Evolutionary conservation across 2,797 vertebrate genomes (phyloP), one percentile per base, ranked within the genome.

Genomic region (Lepilemur ruficaudatus): DNA sequence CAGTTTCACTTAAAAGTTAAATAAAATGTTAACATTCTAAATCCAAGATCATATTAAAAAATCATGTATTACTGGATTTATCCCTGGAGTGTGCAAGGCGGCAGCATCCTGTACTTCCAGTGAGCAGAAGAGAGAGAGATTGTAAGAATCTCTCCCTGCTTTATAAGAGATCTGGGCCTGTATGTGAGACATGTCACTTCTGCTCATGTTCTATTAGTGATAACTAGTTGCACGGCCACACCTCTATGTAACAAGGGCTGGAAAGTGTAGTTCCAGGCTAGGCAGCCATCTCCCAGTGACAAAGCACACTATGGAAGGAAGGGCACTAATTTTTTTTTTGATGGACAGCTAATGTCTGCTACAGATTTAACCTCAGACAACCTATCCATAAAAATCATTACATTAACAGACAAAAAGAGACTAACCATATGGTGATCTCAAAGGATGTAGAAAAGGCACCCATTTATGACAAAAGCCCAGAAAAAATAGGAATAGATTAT

Each of bases 1-100:
- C 57, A 78, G 67, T 88, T 93, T 89, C 57, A 76, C 15, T 73
- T 88, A 73, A 94, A 82, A 73, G 46, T 63, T 85, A 85, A 84
- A 91, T 80, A 81, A 57, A 91, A 75, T 38, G n/a, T 76, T 87
- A 72, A 57, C 59, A 23, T 78, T 72, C 59, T 59, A 91, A 94
- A 84, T 76, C 70, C 9, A 65, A 48, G 11, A 43, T 87, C 15
- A 7, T 70, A 46, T 88, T 85, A 76, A 76, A 80, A 92, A 82
- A 48, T 81, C 9, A 28, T 35, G 15, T 15, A 12, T 52, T 3
- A 7, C n/a, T 69, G 41, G 55, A 48, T 82, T 73, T 95, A 48
- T 93, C 7, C 38, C 57, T 43, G 28, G 22, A 55, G 35, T 61
- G 32, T 43, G 18, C 72, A 61, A 91, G 88, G 20, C 32, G 32